Evolutionary conservation across 2,888 invertebrate genomes (phyloP), one percentile per base, ranked within the genome.

Genomic region (Synergus japonicus): DNA sequence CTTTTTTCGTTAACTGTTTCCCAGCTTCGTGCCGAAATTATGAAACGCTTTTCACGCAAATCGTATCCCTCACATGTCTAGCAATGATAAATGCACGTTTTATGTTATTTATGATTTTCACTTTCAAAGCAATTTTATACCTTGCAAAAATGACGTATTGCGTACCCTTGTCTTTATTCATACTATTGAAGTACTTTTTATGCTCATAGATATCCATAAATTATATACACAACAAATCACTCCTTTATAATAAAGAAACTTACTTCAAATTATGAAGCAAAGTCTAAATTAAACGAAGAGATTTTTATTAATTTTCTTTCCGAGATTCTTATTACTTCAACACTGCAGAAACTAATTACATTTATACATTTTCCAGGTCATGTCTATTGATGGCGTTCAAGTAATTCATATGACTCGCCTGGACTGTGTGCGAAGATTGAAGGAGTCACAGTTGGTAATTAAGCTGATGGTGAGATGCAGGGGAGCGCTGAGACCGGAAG

Each of bases 391-490:
- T 91, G 95, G 95, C 10, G 94, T 95, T n/a, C 93, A 95, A 22
- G 97, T 97, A 41, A 95, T 94, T 66, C 94, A 95, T 80, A 95
- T 98, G 94, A 97, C 97, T 4, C 95, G 97, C 89, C 95, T 97
- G 88, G 97, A 98, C 88, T 97, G 97, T 89, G 97, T 98, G 81
- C 94, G 96, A 66, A 94, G 96, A 78, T 93, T 98, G 18, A 97
- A 97, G 92, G 97, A 97, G 89, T 96, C 96, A 12, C 96, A 97
- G 89, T 96, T 97, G 87, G 96, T 96, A 77, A 95, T 97, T 84
- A 95, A 95, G 86, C 93, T 97, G 81, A 93, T 95, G 82, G 95
- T 97, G 41, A 94, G 96, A 82, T 96, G 96, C 89, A 90, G 92
- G 76, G 93, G 92, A 44, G 91, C 91, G 15, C 92, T 93, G 77